These are phyloP conservation scores for Yponomeuta plumbellus DNA, from an alignment of 2,888 invertebrate genomes.

Conservation along the genomic window DNA sequence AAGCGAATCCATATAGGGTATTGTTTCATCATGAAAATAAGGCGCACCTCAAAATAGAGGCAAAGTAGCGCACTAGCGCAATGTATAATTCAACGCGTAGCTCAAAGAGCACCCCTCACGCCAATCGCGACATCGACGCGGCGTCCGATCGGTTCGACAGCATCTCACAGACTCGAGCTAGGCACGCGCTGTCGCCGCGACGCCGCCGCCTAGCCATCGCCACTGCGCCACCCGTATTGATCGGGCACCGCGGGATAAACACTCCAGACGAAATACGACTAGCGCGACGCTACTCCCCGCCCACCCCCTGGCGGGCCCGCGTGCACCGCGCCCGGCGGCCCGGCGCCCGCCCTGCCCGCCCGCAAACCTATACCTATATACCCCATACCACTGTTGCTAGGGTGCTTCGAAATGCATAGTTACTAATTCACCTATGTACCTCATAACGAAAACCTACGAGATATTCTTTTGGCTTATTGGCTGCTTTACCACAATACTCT, in stretches of 20 bases:
- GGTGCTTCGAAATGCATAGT: slow-evolving; percentile 18
- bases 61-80: slow-evolving; percentile 66
- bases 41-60: slow-evolving; percentile 58
- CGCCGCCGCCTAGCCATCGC: slow-evolving; percentile 56
- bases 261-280: slow-evolving; percentile 76
- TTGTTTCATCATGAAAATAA: slow-evolving; percentile 59
- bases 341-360: slow-evolving; percentile 39
- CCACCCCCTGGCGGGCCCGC: slow-evolving; percentile 28
- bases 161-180: slow-evolving; percentile 71
- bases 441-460: neutral
- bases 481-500: no score
- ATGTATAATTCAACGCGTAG: slow-evolving; percentile 49
- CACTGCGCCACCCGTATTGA: slow-evolving; percentile 76
- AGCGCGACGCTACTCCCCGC: slow-evolving; percentile 65
- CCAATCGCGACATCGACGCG: slow-evolving; percentile 72
- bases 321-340: slow-evolving; percentile 51
- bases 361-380: slow-evolving; percentile 22
- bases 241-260: slow-evolving; percentile 74
- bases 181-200: slow-evolving; percentile 69
- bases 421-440: neutral
- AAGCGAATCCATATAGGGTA: slow-evolving; percentile 65
- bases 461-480: no score
- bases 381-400: slow-evolving; percentile 30
- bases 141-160: slow-evolving; percentile 70
- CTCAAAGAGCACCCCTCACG: slow-evolving; percentile 72